A percentile compares a stretch with the other conserved stretches of the same genome.
These are phyloP conservation scores for Hydractinia symbiolongicarpus DNA, from an alignment of 30 jellyfish, hydroid and myxozoan genomes.

Conservation along the genomic window DNA sequence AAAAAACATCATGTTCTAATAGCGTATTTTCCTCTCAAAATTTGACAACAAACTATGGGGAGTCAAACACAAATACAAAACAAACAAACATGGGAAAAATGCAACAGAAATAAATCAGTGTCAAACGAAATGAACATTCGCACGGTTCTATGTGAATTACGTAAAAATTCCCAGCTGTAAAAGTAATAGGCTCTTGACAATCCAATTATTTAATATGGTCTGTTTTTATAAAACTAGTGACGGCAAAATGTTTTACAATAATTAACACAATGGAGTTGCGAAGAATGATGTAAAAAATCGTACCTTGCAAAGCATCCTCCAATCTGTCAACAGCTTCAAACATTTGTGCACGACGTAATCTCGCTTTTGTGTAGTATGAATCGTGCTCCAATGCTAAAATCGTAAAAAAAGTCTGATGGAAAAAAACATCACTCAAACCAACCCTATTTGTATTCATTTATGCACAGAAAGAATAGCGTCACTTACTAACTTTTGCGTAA, in stretches of 20 bases:
- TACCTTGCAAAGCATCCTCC: conserved; percentile 93
- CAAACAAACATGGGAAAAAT: neutral
- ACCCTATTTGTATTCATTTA: too few relatives aligned
- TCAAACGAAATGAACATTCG: neutral
- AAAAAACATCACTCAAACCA: neutral
- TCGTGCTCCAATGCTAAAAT: conserved; percentile 67
- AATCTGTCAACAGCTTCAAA: conserved; percentile 77
- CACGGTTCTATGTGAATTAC: neutral
- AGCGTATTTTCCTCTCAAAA: neutral
- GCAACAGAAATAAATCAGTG: neutral
- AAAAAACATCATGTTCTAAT: neutral
- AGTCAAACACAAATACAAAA: neutral
- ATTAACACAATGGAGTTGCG: too few relatives aligned
- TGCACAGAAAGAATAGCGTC: too few relatives aligned
- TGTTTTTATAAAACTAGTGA: too few relatives aligned
- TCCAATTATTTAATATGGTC: too few relatives aligned
- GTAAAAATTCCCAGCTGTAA: neutral
- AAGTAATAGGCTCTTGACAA: neutral
- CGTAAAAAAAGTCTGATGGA: neutral
- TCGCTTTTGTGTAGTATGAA: conserved; percentile 63
- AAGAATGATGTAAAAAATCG: too few relatives aligned
- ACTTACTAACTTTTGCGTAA: too few relatives aligned
- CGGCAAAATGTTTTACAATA: too few relatives aligned
- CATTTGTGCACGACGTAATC: conserved; percentile 90
- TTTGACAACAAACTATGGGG: neutral